Evolutionary conservation across 2,113 vertebrate species (phyloP).

Genomic region (Smithornis capensis): DNA sequence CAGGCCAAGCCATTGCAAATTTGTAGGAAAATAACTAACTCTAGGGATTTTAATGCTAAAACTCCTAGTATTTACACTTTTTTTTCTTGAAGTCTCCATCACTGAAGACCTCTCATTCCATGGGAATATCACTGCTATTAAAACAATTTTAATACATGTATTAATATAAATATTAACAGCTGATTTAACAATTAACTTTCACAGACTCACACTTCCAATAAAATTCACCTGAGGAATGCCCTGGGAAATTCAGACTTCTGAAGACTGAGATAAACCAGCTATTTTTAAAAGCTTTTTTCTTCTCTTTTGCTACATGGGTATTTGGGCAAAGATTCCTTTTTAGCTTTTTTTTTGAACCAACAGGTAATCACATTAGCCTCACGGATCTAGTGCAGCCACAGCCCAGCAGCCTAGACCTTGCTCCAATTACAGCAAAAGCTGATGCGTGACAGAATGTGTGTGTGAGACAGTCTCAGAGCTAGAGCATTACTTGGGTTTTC

Average conservation of each 20-base stretch:
- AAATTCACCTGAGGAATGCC: not conserved
- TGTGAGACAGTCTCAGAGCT: not conserved
- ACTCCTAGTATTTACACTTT: not conserved
- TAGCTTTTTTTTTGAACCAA: not conserved
- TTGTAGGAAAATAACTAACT: not conserved
- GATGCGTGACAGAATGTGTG: constrained; percentile 7
- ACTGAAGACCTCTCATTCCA: not conserved
- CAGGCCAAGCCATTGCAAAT: rapidly evolving
- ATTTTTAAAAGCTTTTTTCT: not conserved
- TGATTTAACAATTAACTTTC: not conserved
- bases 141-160: not conserved
- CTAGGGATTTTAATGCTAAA: not conserved
- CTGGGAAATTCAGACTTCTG: not conserved
- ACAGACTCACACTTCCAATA: not conserved
- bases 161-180: not conserved
- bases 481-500: constrained; percentile 4
- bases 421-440: constrained; percentile 30
- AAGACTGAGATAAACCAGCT: not conserved
- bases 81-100: not conserved
- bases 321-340: not conserved
- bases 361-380: constrained; percentile 6
- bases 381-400: not conserved
- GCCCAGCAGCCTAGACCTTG: not conserved
- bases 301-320: not conserved
- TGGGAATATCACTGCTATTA: not conserved